phyloP scores from a whole-genome alignment of 2,797 vertebrate species.

The Pogoniulus pusillus region DNA sequence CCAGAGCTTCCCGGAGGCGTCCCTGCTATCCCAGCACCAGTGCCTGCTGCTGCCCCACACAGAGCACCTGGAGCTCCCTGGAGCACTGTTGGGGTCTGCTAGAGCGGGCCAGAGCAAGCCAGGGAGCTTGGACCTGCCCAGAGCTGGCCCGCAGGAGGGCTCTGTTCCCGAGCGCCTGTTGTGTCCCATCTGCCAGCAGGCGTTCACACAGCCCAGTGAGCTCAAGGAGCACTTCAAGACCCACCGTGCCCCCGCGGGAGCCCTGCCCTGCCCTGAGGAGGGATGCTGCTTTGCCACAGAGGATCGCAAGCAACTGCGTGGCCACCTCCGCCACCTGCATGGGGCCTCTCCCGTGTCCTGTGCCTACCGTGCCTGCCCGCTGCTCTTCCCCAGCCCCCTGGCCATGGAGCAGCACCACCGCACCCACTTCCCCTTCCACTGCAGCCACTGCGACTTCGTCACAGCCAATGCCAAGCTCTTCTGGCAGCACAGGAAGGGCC shows the following conservation, averaged over 20 bases:
- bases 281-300: constrained; percentile 74
- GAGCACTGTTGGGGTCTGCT: not conserved
- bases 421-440: constrained; percentile 83
- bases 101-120: not conserved
- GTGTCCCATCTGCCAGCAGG: constrained; percentile 78
- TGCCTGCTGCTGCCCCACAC: constrained; percentile 17
- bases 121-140: fast-evolving
- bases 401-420: constrained; percentile 82
- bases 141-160: not conserved
- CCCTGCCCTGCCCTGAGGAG: constrained; percentile 73
- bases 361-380: constrained; percentile 73
- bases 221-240: constrained; percentile 83
- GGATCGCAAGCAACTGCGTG: constrained; percentile 73
- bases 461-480: constrained; percentile 79
- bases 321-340: constrained; percentile 75
- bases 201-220: constrained; percentile 68
- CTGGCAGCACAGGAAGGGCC: constrained; percentile 76
- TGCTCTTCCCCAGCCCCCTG: constrained; percentile 74
- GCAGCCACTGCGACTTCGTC: constrained; percentile 78
- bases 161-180: not conserved
- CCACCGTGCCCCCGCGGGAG: constrained; percentile 44
- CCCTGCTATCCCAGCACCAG: constrained; percentile 69
- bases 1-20: constrained; percentile 75
- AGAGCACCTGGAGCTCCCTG: constrained; percentile 17
- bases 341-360: constrained; percentile 74